Base-by-base conservation (phyloP, 2,113 vertebrate species). In the Strix aluco region DNA sequence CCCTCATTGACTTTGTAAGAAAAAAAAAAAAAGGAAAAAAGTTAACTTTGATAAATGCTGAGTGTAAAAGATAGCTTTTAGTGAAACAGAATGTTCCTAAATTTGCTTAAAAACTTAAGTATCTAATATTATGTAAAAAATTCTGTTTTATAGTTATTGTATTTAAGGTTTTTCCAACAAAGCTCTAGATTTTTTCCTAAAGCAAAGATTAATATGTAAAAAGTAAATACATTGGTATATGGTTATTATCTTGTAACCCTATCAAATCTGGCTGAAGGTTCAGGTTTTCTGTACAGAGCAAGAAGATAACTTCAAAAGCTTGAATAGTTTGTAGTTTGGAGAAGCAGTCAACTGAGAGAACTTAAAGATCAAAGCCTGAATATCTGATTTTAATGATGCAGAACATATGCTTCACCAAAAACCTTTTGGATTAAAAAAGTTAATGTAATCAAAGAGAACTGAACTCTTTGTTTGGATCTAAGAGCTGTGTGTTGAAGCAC, bases 361-460 rank as follows among this genome's bases (percentile, higher is more conserved):
- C 94, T 96, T 97, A 89, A 94, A 97, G 95, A 97, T 97, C 97
- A 97, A 97, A 97, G 97, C 51, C 91, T 89, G 81, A 97, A 94
- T 97, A 97, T 97, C 97, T 97, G 97, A 97, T 97, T 97, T 97
- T 97, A 97, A 97, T 97, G 97, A 97, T 97, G 97, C 96, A 97
- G 97, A 97, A 97, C 97, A 97, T 97, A 97, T 97, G 97, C 94
- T 97, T 97, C 95, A 95, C 91, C 77, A 97, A 97, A 97, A 97
- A 79, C 94, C 78, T 95, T 97, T 96, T 95, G 96, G 87, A 97
- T 97, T 97, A 95, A 96, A 97, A 97, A 96, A 96, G 87, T 96
- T 97, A 96, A 97, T 97, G 94, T 95, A 97, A 96, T 97, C 96
- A 97, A 97, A 97, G 91, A 81, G 95, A 95, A 81, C 71, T 90